Evolutionary conservation across 2,113 vertebrate genomes (phyloP).

Genomic region (Apeltes quadracus): DNA sequence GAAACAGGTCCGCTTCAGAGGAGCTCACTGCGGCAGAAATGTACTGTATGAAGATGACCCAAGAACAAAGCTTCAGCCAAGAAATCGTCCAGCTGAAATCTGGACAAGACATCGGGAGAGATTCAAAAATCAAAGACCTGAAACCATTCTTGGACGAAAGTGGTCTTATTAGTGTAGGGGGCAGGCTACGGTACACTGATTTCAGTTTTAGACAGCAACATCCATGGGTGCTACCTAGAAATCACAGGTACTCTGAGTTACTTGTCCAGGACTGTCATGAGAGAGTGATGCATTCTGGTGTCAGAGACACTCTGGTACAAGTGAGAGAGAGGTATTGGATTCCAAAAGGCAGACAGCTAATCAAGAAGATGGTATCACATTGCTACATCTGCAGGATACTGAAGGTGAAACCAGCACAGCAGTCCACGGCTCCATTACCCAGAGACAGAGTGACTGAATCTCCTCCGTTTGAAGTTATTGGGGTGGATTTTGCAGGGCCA

Average conservation of each 20-base stretch:
- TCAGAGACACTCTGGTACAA: neutral
- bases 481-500: conserved; percentile 10
- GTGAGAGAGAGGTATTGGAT: neutral
- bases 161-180: neutral
- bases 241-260: neutral
- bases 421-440: neutral
- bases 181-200: neutral
- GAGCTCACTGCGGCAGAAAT: neutral
- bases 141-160: neutral
- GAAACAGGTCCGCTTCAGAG: neutral
- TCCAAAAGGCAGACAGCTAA: neutral
- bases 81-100: too few species aligned
- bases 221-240: neutral
- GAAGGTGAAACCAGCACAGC: conserved; percentile 1
- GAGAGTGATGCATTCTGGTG: neutral
- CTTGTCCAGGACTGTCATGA: neutral
- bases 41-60: neutral
- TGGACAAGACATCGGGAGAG: neutral
- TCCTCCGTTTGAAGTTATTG: conserved; percentile 1
- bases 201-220: neutral
- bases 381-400: neutral
- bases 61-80: neutral
- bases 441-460: conserved; percentile 1
- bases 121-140: neutral
- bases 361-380: neutral